A percentile compares a stretch with the other conserved stretches of the same genome.
Evolutionary conservation across 2,113 vertebrate species (phyloP).

Genomic region (Sorex fumeus): DNA sequence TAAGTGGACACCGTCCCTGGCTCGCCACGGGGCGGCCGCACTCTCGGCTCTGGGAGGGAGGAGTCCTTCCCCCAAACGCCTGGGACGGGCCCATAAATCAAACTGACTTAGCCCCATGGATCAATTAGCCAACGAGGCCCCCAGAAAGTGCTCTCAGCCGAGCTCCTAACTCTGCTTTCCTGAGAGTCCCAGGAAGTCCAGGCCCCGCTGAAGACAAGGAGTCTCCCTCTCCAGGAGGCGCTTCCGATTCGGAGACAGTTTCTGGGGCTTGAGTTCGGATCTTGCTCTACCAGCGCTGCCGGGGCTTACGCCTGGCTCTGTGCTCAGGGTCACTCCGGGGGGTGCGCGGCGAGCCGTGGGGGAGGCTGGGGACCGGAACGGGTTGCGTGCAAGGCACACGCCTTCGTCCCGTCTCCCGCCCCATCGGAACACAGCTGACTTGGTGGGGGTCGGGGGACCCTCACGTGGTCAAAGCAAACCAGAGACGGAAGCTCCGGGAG

Average conservation of each 20-base stretch:
- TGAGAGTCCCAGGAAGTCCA: neutral
- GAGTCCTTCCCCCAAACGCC: conserved; percentile 15
- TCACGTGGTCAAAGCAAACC: no score
- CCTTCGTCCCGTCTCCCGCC: no score
- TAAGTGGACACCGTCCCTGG: conserved; percentile 80
- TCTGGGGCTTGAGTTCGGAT: no score
- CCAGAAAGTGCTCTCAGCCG: neutral
- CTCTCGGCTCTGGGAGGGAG: conserved; percentile 41
- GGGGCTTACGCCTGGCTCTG: no score
- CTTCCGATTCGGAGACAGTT: neutral
- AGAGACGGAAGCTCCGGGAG: neutral
- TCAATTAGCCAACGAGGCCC: conserved; percentile 16
- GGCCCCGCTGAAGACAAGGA: neutral
- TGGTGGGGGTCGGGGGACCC: no score
- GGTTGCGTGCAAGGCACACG: no score
- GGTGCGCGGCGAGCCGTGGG: neutral
- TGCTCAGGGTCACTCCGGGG: neutral
- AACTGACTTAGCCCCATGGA: neutral
- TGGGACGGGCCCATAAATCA: neutral
- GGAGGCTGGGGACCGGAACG: neutral
- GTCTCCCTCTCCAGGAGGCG: conserved; percentile 3
- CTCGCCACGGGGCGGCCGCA: conserved; percentile 72
- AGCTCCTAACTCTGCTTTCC: neutral
- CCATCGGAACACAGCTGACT: neutral
- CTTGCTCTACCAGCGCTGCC: no score